phyloP scores from a whole-genome alignment of 1,140 invertebrate genomes.

The Philotrypesis tridentata region DNA sequence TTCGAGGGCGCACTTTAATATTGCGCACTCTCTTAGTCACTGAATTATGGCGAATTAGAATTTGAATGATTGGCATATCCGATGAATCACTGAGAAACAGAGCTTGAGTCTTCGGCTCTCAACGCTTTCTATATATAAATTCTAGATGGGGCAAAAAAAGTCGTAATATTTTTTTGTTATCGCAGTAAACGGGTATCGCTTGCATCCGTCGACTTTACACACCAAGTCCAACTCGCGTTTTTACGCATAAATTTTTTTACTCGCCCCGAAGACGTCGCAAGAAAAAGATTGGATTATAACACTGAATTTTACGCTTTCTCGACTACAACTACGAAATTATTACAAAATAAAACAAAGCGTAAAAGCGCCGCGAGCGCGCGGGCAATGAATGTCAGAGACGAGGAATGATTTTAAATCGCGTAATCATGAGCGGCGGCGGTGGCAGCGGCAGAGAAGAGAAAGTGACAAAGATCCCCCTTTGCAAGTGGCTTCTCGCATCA shows the following conservation, averaged over 20 bases:
- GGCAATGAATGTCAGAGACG: background rate
- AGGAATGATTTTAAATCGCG: slow-evolving; percentile 8
- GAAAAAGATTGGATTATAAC: background rate
- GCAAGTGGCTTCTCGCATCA: background rate
- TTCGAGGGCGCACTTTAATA: background rate
- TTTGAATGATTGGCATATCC: background rate
- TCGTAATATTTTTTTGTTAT: background rate
- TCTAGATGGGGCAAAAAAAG: background rate
- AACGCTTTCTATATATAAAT: background rate
- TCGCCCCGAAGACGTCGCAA: background rate
- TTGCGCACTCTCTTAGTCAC: background rate
- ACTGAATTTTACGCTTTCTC: background rate
- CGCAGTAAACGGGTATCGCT: background rate
- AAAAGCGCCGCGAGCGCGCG: background rate
- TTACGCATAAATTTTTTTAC: background rate
- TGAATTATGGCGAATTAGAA: slow-evolving; percentile 8
- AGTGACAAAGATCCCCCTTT: slow-evolving; percentile 23
- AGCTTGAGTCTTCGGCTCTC: background rate
- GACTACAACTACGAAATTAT: background rate
- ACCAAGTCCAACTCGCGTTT: background rate
- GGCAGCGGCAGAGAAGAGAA: background rate
- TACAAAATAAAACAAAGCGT: background rate
- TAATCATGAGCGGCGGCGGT: background rate
- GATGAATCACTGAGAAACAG: background rate
- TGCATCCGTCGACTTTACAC: background rate